Evolutionary conservation across 2,797 vertebrate species (phyloP).

Genomic region (Pseudochromis fuscus): DNA sequence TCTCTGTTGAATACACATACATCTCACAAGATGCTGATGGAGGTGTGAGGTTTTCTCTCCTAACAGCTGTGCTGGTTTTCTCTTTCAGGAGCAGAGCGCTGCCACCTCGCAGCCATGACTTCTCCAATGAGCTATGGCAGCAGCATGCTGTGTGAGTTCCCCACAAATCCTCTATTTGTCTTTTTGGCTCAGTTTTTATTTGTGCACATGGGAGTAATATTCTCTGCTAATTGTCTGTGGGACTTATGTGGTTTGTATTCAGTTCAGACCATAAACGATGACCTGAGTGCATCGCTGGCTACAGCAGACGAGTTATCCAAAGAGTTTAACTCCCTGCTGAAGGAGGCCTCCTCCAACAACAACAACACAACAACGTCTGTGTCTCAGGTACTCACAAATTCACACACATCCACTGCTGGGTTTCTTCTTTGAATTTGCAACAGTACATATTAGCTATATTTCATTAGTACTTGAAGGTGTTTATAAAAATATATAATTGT

Average conservation of each 20-base stretch:
- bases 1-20: not conserved
- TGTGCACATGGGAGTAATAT: not conserved
- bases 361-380: not conserved
- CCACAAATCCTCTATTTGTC: not conserved
- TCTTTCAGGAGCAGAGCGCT: conserved; percentile 56
- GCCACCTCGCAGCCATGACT: conserved; percentile 73
- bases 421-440: conserved; percentile 4
- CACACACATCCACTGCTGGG: not conserved
- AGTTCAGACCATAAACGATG: conserved; percentile 89
- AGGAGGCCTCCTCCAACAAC: conserved; percentile 69
- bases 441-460: not conserved
- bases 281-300: conserved; percentile 90
- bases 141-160: conserved; percentile 83
- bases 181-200: conserved; percentile 9
- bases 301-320: conserved; percentile 91
- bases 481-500: no score
- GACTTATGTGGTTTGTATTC: conserved; percentile 51
- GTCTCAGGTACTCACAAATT: conserved; percentile 59
- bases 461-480: not conserved
- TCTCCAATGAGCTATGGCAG: conserved; percentile 70
- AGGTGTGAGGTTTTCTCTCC: not conserved
- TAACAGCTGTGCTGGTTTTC: not conserved
- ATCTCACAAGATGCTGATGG: not conserved
- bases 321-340: conserved; percentile 88
- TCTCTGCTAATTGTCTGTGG: conserved; percentile 28